These are phyloP conservation scores for Galbula dea DNA, from an alignment of 2,113 vertebrate species.

Conservation along the genomic window DNA sequence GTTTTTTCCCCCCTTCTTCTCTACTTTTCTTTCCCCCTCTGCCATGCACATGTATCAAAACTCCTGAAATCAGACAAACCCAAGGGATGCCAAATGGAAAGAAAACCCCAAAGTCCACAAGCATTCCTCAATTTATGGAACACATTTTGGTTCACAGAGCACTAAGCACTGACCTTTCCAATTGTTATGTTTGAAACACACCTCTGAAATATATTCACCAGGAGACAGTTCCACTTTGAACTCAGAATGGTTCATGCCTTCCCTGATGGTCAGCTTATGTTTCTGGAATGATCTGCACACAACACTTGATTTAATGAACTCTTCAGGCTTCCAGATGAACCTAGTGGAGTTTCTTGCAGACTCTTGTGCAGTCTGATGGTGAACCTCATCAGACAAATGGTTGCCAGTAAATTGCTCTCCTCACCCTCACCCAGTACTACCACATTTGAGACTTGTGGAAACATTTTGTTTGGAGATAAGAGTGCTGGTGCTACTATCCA, in stretches of 20 bases:
- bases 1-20: neutral
- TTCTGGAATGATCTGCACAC: neutral
- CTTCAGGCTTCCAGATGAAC: neutral
- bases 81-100: neutral
- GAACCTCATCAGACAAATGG: neutral
- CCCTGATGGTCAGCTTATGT: neutral
- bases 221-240: neutral
- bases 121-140: neutral
- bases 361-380: neutral
- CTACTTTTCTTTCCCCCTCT: neutral
- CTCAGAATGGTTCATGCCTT: neutral
- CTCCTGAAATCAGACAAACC: neutral
- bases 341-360: neutral
- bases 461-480: neutral
- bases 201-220: neutral
- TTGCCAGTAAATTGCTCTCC: constrained; percentile 4
- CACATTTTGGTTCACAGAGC: neutral
- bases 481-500: neutral
- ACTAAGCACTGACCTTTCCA: neutral
- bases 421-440: neutral
- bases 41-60: neutral
- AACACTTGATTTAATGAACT: neutral
- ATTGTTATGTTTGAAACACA: neutral
- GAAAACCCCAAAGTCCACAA: neutral
- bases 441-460: neutral